A percentile compares a stretch with the other conserved stretches of the same genome.
Evolutionary conservation across 2,888 invertebrate genomes (phyloP).

Genomic region (Conchocele bisecta): DNA sequence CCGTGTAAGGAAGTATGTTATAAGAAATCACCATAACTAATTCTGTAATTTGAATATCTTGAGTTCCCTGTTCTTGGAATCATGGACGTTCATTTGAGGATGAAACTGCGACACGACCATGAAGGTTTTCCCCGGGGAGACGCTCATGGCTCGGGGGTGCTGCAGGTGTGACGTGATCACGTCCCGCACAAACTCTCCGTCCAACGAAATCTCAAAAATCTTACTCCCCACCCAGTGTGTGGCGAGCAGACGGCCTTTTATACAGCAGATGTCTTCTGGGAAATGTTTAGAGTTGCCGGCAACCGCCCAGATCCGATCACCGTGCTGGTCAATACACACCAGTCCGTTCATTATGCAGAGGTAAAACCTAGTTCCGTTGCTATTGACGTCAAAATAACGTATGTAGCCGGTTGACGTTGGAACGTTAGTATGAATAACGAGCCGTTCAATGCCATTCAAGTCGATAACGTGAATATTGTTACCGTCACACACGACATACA

Average conservation of each 20-base stretch:
- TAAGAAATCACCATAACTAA: no score
- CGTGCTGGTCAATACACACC: slow-evolving; percentile 9
- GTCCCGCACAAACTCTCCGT: slow-evolving; percentile 23
- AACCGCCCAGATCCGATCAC: slow-evolving; percentile 24
- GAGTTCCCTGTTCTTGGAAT: no score
- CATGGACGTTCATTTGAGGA: slow-evolving; percentile 18
- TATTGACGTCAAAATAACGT: slow-evolving; percentile 42
- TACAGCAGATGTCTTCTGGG: slow-evolving; percentile 30
- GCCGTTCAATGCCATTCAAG: neutral
- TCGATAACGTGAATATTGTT: slow-evolving; percentile 38
- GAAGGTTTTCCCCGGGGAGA: slow-evolving; percentile 5
- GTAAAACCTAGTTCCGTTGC: slow-evolving; percentile 13
- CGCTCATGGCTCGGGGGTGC: slow-evolving; percentile 25
- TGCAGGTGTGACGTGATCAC: slow-evolving; percentile 13
- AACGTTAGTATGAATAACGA: slow-evolving; percentile 21
- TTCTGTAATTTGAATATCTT: no score
- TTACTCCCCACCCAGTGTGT: slow-evolving; percentile 32
- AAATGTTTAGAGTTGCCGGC: neutral
- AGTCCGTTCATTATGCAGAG: slow-evolving; percentile 18
- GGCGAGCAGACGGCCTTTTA: slow-evolving; percentile 13
- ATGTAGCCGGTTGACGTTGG: slow-evolving; percentile 21
- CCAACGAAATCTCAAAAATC: slow-evolving; percentile 21
- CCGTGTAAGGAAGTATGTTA: no score
- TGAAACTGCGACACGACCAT: slow-evolving; percentile 39
- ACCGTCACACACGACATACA: slow-evolving; percentile 39